Percentiles rank a stretch among this genome's conserved stretches.
Evolutionary conservation across 2,888 invertebrate species (phyloP).

Genomic region (Hydrotaea diabolus): DNA sequence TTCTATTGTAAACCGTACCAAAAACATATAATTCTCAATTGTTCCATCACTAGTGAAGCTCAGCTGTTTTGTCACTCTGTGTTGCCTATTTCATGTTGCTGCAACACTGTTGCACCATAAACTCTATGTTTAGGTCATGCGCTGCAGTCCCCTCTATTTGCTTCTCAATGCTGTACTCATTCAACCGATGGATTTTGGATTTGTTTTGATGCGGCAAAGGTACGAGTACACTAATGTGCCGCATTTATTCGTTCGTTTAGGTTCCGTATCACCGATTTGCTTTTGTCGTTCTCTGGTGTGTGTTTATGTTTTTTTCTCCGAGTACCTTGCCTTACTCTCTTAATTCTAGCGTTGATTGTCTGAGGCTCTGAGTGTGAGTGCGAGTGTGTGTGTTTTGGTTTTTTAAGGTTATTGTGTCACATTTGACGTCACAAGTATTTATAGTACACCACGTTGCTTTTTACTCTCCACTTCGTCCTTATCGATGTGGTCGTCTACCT

Average conservation of each 20-base stretch:
- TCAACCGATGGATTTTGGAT: neutral
- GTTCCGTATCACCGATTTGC: neutral
- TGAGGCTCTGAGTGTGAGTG: too few species aligned
- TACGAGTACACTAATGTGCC: too few species aligned
- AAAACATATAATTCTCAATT: too few species aligned
- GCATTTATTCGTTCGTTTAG: slow-evolving; percentile 38
- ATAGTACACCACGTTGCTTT: slow-evolving; percentile 43
- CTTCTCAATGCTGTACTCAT: neutral
- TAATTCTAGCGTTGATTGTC: neutral
- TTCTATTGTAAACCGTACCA: too few species aligned
- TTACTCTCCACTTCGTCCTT: slow-evolving; percentile 13
- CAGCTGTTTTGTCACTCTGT: too few species aligned
- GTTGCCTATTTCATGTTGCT: too few species aligned
- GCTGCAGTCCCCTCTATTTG: neutral
- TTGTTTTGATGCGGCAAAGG: too few species aligned
- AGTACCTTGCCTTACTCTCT: neutral
- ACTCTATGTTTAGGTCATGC: slow-evolving; percentile 48
- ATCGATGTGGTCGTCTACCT: neutral
- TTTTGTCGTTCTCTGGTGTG: slow-evolving; percentile 16
- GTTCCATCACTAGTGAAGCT: too few species aligned
- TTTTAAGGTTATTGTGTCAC: slow-evolving; percentile 73
- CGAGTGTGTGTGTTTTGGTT: slow-evolving; percentile 45
- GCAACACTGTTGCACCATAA: too few species aligned
- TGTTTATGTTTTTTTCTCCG: slow-evolving; percentile 16
- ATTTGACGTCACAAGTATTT: slow-evolving; percentile 72